Conservation (phyloP, 2,797 vertebrate genomes). For the Neopelma chrysocephalum region DNA sequence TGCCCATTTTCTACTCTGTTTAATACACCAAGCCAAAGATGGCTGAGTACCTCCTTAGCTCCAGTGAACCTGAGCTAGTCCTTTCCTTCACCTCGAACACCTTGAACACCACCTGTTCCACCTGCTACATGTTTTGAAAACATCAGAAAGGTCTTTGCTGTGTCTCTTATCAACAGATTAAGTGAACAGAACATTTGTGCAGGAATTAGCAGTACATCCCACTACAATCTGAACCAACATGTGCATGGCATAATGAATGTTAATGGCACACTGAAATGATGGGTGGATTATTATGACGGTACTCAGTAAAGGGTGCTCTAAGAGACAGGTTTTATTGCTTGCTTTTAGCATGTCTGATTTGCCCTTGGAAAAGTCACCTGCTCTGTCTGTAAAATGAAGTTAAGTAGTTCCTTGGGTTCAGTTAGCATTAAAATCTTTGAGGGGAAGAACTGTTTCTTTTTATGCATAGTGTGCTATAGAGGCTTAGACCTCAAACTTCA, state of each 20-base stretch:
- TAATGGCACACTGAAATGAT: not conserved
- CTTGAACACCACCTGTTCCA: conserved; percentile 37
- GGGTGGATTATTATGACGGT: not conserved
- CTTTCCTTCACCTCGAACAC: conserved; percentile 7
- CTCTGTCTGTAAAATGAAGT: not conserved
- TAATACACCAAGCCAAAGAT: not conserved
- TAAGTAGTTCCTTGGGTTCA: not conserved
- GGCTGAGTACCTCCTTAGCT: not conserved
- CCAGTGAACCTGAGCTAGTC: not conserved
- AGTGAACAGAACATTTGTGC: not conserved
- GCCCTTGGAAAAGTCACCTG: not conserved
- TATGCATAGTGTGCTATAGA: not conserved
- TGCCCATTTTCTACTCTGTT: not conserved
- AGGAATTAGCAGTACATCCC: not conserved
- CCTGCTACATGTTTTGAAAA: conserved; percentile 54
- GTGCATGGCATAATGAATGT: not conserved
- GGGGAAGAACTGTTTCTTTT: not conserved
- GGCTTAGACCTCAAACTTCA: not conserved
- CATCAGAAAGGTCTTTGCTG: conserved; percentile 31
- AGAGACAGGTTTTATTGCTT: not conserved
- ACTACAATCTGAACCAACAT: not conserved
- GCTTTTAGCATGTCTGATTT: not conserved
- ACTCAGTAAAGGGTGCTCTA: not conserved
- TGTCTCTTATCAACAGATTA: conserved; percentile 50
- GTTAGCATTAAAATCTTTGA: not conserved